A percentile compares a stretch with the other conserved stretches of the same genome.
Evolutionary conservation across 2,113 vertebrate species (phyloP).

Genomic region (Megalops atlanticus): DNA sequence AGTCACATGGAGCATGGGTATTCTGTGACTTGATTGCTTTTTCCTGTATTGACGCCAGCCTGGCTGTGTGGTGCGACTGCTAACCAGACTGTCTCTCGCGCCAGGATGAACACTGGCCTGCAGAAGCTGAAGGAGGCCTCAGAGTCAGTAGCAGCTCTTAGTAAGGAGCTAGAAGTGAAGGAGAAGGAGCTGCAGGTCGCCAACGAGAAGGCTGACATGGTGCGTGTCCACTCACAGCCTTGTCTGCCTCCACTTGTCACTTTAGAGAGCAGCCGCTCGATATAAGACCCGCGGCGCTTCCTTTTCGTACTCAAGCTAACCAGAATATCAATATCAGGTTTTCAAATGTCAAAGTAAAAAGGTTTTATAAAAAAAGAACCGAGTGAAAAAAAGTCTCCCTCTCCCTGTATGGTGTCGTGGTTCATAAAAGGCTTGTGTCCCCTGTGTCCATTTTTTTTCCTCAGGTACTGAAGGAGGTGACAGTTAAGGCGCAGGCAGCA

Average conservation of each 20-base stretch:
- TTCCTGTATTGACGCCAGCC: neutral
- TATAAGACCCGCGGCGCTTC: neutral
- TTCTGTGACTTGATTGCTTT: neutral
- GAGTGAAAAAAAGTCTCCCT: neutral
- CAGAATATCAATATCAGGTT: constrained; percentile 22
- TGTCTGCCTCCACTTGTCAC: neutral
- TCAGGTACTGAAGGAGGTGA: constrained; percentile 94
- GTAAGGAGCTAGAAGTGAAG: constrained; percentile 87
- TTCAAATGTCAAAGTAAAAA: constrained; percentile 10
- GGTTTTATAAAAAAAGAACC: neutral
- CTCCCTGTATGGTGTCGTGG: constrained; percentile 15
- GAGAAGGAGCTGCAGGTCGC: constrained; percentile 90
- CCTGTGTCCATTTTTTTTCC: constrained; percentile 20
- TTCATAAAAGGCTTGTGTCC: too few species aligned
- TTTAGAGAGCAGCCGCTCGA: neutral
- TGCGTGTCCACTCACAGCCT: constrained; percentile 48
- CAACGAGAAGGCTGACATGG: constrained; percentile 91
- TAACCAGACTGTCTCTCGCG: constrained; percentile 7
- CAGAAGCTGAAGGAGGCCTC: constrained; percentile 94
- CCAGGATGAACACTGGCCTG: constrained; percentile 91
- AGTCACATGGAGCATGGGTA: neutral
- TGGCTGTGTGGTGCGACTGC: neutral
- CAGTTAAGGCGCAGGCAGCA: constrained; percentile 89
- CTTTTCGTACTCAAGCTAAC: constrained; percentile 4
- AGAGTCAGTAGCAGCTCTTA: constrained; percentile 85